phyloP scores from a whole-genome alignment of 2,113 vertebrate genomes.

The Leucopsar rothschildi region DNA sequence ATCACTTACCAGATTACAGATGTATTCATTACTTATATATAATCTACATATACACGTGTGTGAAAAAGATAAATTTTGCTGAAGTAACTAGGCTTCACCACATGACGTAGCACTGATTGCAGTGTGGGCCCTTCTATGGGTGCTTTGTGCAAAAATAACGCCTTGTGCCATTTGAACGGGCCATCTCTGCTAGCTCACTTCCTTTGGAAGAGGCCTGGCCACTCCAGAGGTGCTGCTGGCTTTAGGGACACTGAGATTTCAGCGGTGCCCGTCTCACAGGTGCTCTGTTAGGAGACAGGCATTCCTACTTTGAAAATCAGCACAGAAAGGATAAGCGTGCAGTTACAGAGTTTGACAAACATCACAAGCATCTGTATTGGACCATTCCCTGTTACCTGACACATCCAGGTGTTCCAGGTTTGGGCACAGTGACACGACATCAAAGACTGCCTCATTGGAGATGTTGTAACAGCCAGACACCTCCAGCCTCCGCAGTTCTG shows the following conservation, averaged over 20 bases:
- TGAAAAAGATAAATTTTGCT: neutral
- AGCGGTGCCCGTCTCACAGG: neutral
- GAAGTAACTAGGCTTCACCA: neutral
- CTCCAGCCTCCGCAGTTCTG: constrained; percentile 89
- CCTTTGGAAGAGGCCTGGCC: neutral
- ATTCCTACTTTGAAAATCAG: neutral
- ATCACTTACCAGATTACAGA: neutral
- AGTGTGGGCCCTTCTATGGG: rapidly evolving
- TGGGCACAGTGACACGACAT: constrained; percentile 93
- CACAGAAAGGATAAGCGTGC: neutral
- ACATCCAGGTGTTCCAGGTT: constrained; percentile 95
- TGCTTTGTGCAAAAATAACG: neutral
- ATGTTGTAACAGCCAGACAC: constrained; percentile 93
- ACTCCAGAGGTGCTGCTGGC: neutral
- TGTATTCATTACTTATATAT: neutral
- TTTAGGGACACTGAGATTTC: neutral
- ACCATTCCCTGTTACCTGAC: constrained; percentile 80
- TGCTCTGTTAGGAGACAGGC: neutral
- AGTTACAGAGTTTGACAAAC: neutral
- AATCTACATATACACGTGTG: neutral
- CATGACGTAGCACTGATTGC: neutral
- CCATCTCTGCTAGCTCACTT: neutral
- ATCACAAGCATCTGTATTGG: neutral
- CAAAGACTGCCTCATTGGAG: constrained; percentile 94
- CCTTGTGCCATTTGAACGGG: rapidly evolving